Evolutionary conservation across 2,888 invertebrate genomes (phyloP), one percentile per base, ranked within the genome.

Genomic region (Panzeria rudis): DNA sequence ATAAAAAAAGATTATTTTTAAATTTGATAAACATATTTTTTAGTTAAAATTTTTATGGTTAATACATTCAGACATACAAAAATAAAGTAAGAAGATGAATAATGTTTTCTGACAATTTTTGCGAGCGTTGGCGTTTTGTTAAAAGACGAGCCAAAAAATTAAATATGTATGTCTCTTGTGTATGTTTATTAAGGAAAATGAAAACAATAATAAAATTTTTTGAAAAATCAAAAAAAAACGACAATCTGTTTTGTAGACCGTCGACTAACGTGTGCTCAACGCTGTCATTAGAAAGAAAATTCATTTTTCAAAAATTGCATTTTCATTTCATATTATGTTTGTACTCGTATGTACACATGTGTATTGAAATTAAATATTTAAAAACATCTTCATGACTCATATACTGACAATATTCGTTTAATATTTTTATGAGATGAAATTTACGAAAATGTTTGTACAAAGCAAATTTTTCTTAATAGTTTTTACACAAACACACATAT

Each of bases 51-150:
- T 64, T 64, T 29, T 62, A 62, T 62, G 61, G 20, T 23, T 41
- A 35, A 35, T 50, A 47, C 47, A 13, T 41, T 8, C n/a, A 59
- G 0, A 56, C 29, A 59, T 13, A 25, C 8, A 68, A 4, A 68
- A 69, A 54, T 56, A 79, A 69, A 61, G 20, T 35, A 32, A 64
- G 6, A 72, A 66, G 50, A 82, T 85, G 82, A 85, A 85, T 85
- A 85, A 85, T 79, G 41, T 38, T 41, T 75, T 78, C 50, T 35
- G 56, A 35, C 38, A 11, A 32, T 11, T 68, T 54, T 56, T 69
- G 29, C 41, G 29, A 71, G 85, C 78, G 85, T 85, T 71, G 85
- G 85, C 69, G 78, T 77, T 80, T 72, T 20, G 50, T 56, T 41
- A 75, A 41, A 76, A 69, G 9, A 35, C 35, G 71, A 78, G 85